Percentiles rank a stretch among this genome's conserved stretches.
These are phyloP conservation scores for Synanthedon vespiformis DNA, from an alignment of 2,888 invertebrate species.

Conservation along the genomic window DNA sequence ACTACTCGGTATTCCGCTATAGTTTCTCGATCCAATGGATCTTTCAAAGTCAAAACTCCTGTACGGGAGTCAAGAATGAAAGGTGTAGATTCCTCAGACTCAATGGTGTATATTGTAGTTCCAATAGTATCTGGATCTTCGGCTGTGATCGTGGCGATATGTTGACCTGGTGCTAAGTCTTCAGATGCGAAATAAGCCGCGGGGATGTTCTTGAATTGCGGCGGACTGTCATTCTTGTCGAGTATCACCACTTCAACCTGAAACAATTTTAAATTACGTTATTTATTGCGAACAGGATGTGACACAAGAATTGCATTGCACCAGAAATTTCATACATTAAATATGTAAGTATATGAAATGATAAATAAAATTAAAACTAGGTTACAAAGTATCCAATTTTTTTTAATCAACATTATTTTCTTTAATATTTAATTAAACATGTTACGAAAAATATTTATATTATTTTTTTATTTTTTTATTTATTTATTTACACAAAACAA, in stretches of 20 bases:
- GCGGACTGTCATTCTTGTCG: constrained; percentile 97
- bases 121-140: constrained; percentile 89
- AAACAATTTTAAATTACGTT: constrained; percentile 35
- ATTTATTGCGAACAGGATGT: neutral
- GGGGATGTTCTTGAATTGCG: constrained; percentile 82
- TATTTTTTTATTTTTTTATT: too few species aligned
- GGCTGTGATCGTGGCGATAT: constrained; percentile 81
- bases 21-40: constrained; percentile 86
- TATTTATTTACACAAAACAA: too few species aligned
- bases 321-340: too few species aligned
- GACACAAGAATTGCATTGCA: too few species aligned
- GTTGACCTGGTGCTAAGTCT: constrained; percentile 84
- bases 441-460: too few species aligned
- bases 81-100: constrained; percentile 74
- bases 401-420: too few species aligned
- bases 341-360: too few species aligned
- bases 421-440: too few species aligned
- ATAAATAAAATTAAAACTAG: too few species aligned
- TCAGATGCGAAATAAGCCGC: constrained; percentile 84
- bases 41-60: constrained; percentile 80
- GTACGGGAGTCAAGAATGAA: constrained; percentile 79
- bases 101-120: constrained; percentile 78
- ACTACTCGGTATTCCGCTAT: constrained; percentile 82
- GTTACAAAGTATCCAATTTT: too few species aligned
- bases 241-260: constrained; percentile 88